Percentiles rank a stretch among this genome's conserved stretches.
phyloP scores from a whole-genome alignment of 2,797 vertebrate species.

The Leptoclinus maculatus region DNA sequence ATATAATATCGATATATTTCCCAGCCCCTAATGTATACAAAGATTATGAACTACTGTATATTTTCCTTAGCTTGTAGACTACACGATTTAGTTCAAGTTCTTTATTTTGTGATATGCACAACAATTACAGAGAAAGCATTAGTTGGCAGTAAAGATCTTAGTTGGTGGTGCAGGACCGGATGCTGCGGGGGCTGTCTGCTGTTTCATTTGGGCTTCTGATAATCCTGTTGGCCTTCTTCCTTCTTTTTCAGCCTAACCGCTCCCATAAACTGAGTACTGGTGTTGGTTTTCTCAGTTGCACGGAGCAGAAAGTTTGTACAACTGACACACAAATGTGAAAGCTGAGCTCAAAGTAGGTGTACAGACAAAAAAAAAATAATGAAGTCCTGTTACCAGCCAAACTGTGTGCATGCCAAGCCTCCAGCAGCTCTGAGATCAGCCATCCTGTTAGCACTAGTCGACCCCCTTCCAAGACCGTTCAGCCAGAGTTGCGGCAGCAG shows the following conservation, averaged over 20 bases:
- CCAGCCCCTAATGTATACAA: too few species aligned
- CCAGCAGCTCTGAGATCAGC: conserved; percentile 43
- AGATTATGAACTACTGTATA: too few species aligned
- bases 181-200: too few species aligned
- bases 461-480: conserved; percentile 31
- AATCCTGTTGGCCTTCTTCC: not conserved
- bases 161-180: too few species aligned
- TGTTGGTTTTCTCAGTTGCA: not conserved
- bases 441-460: conserved; percentile 28
- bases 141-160: too few species aligned
- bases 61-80: not conserved
- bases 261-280: not conserved
- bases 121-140: too few species aligned
- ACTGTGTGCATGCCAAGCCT: conserved; percentile 30
- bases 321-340: not conserved
- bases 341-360: conserved; percentile 8
- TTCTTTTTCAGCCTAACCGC: not conserved
- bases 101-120: too few species aligned
- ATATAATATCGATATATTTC: too few species aligned
- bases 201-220: too few species aligned
- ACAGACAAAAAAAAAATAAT: conserved; percentile 12
- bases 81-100: not conserved
- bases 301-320: conserved; percentile 1
- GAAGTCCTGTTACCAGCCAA: not conserved
- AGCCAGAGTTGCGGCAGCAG: conserved; percentile 16